Percentiles rank a stretch among this genome's conserved stretches.
Evolutionary conservation across 2,113 vertebrate species (phyloP).

Genomic region (Microcebus murinus): DNA sequence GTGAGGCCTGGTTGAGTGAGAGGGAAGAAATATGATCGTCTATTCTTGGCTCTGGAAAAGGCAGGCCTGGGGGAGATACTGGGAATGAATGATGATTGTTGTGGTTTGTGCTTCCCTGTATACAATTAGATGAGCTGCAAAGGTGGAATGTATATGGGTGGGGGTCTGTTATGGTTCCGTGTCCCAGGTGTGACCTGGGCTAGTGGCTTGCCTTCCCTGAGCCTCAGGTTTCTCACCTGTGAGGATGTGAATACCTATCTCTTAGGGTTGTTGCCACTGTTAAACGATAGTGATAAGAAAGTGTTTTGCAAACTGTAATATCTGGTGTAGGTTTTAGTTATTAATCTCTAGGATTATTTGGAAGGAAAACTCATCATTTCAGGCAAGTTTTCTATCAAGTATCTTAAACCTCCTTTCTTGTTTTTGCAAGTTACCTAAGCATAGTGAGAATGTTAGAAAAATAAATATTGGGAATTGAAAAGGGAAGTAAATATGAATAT

Average conservation of each 20-base stretch:
- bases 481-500: not conserved
- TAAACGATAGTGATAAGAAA: not conserved
- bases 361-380: not conserved
- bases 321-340: not conserved
- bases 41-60: not conserved
- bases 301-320: not conserved
- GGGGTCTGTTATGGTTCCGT: not conserved
- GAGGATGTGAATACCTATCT: not conserved
- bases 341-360: not conserved
- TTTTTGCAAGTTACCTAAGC: not conserved
- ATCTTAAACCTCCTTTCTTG: not conserved
- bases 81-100: not conserved
- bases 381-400: not conserved
- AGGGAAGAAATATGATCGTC: not conserved
- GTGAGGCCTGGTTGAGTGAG: not conserved
- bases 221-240: not conserved
- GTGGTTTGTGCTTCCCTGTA: not conserved
- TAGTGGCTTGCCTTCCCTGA: not conserved
- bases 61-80: not conserved
- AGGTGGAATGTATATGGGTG: not conserved
- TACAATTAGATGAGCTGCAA: not conserved
- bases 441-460: not conserved
- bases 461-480: not conserved
- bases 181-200: not conserved
- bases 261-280: not conserved